Evolutionary conservation across 2,888 invertebrate genomes (phyloP).

Genomic region (Panopea generosa): DNA sequence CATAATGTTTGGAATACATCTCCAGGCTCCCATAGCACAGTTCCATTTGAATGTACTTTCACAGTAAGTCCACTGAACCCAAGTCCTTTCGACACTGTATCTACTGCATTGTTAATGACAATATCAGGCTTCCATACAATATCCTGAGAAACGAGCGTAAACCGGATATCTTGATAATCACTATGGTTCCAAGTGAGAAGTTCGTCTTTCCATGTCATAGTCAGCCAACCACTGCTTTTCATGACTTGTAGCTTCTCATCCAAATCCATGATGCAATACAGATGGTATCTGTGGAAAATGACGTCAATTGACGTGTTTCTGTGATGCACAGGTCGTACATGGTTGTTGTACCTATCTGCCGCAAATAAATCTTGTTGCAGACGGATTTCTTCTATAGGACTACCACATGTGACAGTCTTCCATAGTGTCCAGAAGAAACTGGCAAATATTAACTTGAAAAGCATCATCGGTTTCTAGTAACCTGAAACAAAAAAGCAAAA

Average conservation of each 20-base stretch:
- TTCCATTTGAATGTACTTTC: conserved; percentile 33
- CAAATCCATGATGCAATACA: conserved; percentile 46
- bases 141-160: conserved; percentile 36
- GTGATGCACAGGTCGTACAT: conserved; percentile 33
- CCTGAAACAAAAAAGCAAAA: no score
- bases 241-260: conserved; percentile 48
- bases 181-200: conserved; percentile 36
- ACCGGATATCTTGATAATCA: conserved; percentile 30
- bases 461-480: not conserved
- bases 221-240: conserved; percentile 49
- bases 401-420: not conserved
- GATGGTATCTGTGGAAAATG: conserved; percentile 26
- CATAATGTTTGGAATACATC: conserved; percentile 51
- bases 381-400: conserved; percentile 45
- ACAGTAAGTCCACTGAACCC: conserved; percentile 39
- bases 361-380: conserved; percentile 32
- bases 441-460: not conserved
- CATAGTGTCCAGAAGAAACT: not conserved
- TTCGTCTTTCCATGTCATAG: conserved; percentile 43
- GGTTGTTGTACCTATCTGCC: conserved; percentile 26
- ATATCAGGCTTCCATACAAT: conserved; percentile 52
- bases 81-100: conserved; percentile 33
- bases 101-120: conserved; percentile 48
- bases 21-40: conserved; percentile 49
- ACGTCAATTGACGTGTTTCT: conserved; percentile 26